Evolutionary conservation across 1,140 invertebrate genomes (phyloP), one percentile per base, ranked within the genome.

Genomic region (Listronotus bonariensis): DNA sequence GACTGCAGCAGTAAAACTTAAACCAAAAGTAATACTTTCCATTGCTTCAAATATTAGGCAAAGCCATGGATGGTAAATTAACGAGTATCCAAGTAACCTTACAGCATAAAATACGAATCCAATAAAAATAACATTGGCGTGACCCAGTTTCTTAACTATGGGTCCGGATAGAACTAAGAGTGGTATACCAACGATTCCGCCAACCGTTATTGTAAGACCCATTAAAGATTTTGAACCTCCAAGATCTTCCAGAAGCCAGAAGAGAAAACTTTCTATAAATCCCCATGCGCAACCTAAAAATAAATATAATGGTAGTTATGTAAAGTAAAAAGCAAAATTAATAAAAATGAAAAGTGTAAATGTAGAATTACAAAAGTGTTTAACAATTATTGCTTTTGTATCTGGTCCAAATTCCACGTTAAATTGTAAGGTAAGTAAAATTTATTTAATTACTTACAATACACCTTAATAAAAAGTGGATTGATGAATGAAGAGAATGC

Each of bases 261-360:
- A 95, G 4, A 95, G 80, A 78, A 93, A 95, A 59, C 87, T 92
- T 77, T 93, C 92, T 41, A 93, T 87, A 76, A 91, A 92, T 7
- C 92, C 92, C 89, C 90, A 93, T 10, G 87, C 87, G 0, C 85
- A 88, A 8, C 91, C 90, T 91, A 77, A 12, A 71, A 70, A 63
- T n/a, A 4, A 17, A 31, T 36, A n/a, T 46, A 46, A 3, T 46
- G 10, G 9, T 57, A 36, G 52, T n/a, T 58, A 15, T 43, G 12
- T 57, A 11, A 6, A 0, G 0, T 26, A 26, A 26, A 26, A 26
- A 26, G 20, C 20, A 26, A 26, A 26, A 26, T 26, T 26, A 26
- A 26, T 26, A 26, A 26, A 26, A 5, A 26, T 26, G 5, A 26
- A 3, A n/a, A n/a, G n/a, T n/a, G n/a, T n/a, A n/a, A n/a, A n/a